Percentiles rank a stretch among this genome's conserved stretches.
These are phyloP conservation scores for Cantharis nigra DNA, from an alignment of 2,888 invertebrate species.

Conservation along the genomic window DNA sequence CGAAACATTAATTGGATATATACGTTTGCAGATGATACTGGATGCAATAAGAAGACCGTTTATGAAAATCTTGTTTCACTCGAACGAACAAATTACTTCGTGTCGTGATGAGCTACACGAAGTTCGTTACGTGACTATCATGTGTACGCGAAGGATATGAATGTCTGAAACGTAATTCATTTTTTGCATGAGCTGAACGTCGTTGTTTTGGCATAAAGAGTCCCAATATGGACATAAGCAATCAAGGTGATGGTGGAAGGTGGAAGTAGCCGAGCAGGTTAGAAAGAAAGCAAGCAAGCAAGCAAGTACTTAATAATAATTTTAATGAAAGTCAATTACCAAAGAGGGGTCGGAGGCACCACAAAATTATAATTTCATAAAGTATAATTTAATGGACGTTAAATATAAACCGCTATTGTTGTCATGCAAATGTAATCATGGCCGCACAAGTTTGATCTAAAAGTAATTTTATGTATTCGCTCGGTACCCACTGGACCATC, in stretches of 20 bases:
- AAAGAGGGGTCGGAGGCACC: constrained; percentile 9
- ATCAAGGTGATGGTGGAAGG: background rate
- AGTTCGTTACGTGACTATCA: background rate
- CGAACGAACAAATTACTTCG: background rate
- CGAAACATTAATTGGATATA: background rate
- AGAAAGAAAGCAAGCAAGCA: background rate
- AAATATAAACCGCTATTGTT: constrained; percentile 30
- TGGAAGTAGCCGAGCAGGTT: background rate
- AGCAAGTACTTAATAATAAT: constrained; percentile 5
- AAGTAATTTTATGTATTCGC: constrained; percentile 34
- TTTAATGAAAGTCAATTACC: constrained; percentile 24
- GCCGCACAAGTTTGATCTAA: constrained; percentile 33
- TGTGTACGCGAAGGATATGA: background rate
- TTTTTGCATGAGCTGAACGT: background rate
- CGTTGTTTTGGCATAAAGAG: background rate
- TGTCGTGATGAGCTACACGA: background rate
- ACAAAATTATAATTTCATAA: constrained; percentile 25
- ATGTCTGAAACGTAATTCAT: background rate
- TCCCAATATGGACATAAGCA: background rate
- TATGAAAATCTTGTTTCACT: background rate
- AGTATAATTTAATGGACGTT: constrained; percentile 31
- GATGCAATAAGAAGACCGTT: background rate
- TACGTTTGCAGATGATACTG: background rate
- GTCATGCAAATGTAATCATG: constrained; percentile 36
- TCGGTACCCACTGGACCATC: constrained; percentile 19